Conservation (phyloP, 64 coral and sea anemone species). For the Stichodactyla mertensii region DNA sequence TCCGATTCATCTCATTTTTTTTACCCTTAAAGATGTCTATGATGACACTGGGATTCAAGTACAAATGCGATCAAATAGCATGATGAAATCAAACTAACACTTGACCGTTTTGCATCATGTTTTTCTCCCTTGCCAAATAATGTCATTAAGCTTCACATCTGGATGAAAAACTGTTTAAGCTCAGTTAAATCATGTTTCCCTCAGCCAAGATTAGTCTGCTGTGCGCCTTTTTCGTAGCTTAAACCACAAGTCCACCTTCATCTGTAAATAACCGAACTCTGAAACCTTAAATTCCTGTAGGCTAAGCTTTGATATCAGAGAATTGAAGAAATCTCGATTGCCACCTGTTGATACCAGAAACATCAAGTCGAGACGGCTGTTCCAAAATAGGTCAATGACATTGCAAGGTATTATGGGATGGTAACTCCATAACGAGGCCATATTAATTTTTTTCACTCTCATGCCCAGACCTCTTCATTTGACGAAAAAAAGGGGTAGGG, state of each 20-base stretch:
- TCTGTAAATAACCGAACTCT: background rate
- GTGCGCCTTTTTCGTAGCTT: background rate
- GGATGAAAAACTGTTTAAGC: no score
- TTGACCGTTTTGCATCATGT: background rate
- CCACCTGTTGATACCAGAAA: conserved; percentile 16
- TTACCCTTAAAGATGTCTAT: background rate
- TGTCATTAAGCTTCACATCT: background rate
- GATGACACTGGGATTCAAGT: background rate
- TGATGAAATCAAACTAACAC: background rate
- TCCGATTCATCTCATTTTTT: background rate
- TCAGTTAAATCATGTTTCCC: background rate
- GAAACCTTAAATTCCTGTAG: background rate
- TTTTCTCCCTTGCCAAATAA: background rate
- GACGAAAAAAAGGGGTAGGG: no score
- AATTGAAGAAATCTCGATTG: background rate
- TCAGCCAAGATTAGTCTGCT: background rate
- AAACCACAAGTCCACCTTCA: no score
- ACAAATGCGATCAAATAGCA: background rate
- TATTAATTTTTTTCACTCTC: no score
- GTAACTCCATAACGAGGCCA: no score
- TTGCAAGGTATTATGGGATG: background rate
- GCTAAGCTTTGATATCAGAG: background rate
- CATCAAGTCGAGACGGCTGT: background rate
- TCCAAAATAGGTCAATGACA: background rate
- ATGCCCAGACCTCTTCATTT: no score